Conservation (phyloP, 2,888 invertebrate genomes). For the Deroplatys truncata region DNA sequence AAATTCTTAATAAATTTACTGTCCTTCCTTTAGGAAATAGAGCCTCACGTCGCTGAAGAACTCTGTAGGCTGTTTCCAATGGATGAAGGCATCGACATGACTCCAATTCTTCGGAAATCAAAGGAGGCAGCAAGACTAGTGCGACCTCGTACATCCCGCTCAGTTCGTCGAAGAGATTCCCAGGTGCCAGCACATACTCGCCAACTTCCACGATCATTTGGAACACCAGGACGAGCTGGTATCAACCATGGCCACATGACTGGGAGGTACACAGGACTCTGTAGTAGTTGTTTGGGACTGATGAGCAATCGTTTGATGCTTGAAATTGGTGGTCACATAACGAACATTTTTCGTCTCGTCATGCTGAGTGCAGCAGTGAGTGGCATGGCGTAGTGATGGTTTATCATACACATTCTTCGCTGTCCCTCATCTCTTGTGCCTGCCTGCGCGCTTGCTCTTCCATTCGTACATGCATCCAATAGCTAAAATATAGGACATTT, state of each 20-base stretch:
- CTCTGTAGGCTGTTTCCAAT: slow-evolving; percentile 89
- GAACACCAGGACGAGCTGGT: slow-evolving; percentile 1
- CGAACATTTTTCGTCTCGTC: neutral
- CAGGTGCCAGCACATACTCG: slow-evolving; percentile 1
- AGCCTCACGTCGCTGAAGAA: slow-evolving; percentile 58
- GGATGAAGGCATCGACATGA: slow-evolving; percentile 85
- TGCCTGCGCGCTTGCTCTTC: neutral
- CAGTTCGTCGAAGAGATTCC: neutral
- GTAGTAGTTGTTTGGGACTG: slow-evolving; percentile 27
- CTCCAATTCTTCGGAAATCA: slow-evolving; percentile 77
- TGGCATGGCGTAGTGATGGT: neutral
- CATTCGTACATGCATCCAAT: neutral
- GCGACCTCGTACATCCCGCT: slow-evolving; percentile 40
- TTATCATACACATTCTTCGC: neutral
- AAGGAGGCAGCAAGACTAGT: slow-evolving; percentile 67
- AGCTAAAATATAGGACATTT: neutral
- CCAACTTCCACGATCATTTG: neutral
- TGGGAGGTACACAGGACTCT: slow-evolving; percentile 29
- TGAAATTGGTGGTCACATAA: slow-evolving; percentile 1
- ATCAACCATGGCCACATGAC: slow-evolving; percentile 13
- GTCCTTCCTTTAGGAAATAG: slow-evolving; percentile 45
- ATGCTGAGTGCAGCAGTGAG: neutral
- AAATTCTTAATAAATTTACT: neutral
- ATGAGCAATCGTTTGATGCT: slow-evolving; percentile 5
- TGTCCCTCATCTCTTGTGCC: neutral